phyloP scores from a whole-genome alignment of 2,888 invertebrate species.

The Leptura quadrifasciata region DNA sequence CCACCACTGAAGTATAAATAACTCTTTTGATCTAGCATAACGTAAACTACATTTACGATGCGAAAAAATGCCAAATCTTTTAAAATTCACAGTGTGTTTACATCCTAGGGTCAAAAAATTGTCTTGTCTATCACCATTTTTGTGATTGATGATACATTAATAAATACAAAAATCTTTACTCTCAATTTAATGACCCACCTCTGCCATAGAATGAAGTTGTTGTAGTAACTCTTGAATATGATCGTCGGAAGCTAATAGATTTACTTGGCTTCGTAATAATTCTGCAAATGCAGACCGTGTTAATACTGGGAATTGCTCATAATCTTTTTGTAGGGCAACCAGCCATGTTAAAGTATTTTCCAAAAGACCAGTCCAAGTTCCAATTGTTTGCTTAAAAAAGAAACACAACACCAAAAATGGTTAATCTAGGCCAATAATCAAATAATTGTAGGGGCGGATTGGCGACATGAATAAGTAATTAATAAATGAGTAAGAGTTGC shows the following conservation, averaged over 20 bases:
- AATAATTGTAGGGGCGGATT: no score
- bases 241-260: constrained; percentile 80
- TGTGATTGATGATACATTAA: no score
- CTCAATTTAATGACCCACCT: constrained; percentile 71
- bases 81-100: no score
- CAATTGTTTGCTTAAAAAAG: constrained; percentile 69
- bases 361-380: constrained; percentile 77
- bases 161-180: no score
- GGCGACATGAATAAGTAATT: no score
- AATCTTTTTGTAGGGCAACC: constrained; percentile 74
- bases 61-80: no score
- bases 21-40: no score
- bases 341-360: constrained; percentile 77
- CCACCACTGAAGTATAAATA: no score
- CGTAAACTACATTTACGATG: no score
- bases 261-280: constrained; percentile 77
- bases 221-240: constrained; percentile 79
- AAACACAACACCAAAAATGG: constrained; percentile 17
- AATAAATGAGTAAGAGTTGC: no score
- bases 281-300: constrained; percentile 78
- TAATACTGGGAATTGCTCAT: constrained; percentile 79
- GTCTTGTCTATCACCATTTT: neutral
- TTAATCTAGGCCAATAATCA: neutral
- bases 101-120: constrained; percentile 4
- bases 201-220: constrained; percentile 80